Conservation (phyloP, 1,140 invertebrate genomes). For the Drosophila tani region DNA sequence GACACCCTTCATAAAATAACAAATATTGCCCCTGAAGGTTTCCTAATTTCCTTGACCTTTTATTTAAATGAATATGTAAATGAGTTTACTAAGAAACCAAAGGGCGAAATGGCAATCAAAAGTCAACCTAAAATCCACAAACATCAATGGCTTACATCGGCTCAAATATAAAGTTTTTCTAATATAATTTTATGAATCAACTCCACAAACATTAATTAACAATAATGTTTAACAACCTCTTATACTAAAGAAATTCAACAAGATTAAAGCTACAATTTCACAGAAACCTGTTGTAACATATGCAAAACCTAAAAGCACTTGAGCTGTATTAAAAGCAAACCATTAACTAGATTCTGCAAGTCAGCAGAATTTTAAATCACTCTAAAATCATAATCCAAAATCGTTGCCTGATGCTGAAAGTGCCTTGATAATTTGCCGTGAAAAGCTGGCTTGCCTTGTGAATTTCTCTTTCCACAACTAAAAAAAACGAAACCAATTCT, state of each 20-base stretch:
- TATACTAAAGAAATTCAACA: background rate
- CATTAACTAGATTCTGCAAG: background rate
- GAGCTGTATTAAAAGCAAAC: background rate
- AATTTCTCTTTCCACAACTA: background rate
- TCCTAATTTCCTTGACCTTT: background rate
- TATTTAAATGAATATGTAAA: slow-evolving; percentile 8
- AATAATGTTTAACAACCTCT: background rate
- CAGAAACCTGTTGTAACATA: no score
- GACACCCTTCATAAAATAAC: background rate
- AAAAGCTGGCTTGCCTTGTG: slow-evolving; percentile 5
- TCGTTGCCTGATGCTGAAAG: slow-evolving; percentile 4
- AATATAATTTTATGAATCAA: background rate
- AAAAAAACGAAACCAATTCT: slow-evolving; percentile 1
- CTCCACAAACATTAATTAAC: no score
- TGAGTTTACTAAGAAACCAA: background rate
- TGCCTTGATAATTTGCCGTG: slow-evolving; percentile 31
- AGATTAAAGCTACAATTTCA: background rate
- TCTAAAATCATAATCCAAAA: slow-evolving; percentile 5
- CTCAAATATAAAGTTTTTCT: background rate
- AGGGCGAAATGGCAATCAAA: background rate
- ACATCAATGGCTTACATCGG: background rate
- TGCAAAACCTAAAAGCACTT: background rate
- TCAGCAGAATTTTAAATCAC: slow-evolving; percentile 11
- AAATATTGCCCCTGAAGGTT: background rate
- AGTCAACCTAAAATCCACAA: background rate